Evolutionary conservation across 92 coral and sea anemone genomes (phyloP), one percentile per base, ranked within the genome.

Genomic region (Phenganax stokvisi): DNA sequence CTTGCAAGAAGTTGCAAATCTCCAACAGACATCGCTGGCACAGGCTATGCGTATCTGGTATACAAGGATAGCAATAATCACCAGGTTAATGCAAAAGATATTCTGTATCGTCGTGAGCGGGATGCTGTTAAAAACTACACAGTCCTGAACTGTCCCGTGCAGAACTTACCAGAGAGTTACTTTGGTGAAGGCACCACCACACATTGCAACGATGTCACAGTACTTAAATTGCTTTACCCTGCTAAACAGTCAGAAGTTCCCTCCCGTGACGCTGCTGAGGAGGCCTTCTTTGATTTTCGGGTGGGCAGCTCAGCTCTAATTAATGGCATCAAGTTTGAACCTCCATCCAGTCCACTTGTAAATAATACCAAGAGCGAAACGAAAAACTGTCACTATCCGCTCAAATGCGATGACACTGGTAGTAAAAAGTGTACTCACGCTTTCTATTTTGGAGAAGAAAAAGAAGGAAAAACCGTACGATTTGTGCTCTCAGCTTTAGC

Each of bases 21-120:
- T 68, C 13, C 13, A 10, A 67, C 12, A 51, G 83, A 66, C 79
- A 51, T 82, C 64, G 57, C 82, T 0, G 89, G 85, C 31, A 3
- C 7, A 44, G 84, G 81, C 56, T 90, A 89, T 31, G 85, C 80
- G 84, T 90, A 86, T 76, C 84, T 90, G 57, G 75, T 90, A 37
- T 86, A 88, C 84, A 85, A 85, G 57, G 86, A 82, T 8, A 7
- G 5, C 0, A 68, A 2, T 5, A 37, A 37, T 5, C 5, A 5
- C 47, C 3, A 37, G 47, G 2, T 37, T 37, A 37, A 37, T 29
- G 13, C 51, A 7, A 67, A 31, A 67, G 13, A 67, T 31, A 53
- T 31, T 28, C 72, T 53, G 10, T 8, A 28, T 67, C 51, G 53
- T 8, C 72, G 72, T 67, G 29, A 53, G 10, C 8, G 12, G 4